phyloP scores from a whole-genome alignment of 2,113 vertebrate species.

The Oxyruncus cristatus region DNA sequence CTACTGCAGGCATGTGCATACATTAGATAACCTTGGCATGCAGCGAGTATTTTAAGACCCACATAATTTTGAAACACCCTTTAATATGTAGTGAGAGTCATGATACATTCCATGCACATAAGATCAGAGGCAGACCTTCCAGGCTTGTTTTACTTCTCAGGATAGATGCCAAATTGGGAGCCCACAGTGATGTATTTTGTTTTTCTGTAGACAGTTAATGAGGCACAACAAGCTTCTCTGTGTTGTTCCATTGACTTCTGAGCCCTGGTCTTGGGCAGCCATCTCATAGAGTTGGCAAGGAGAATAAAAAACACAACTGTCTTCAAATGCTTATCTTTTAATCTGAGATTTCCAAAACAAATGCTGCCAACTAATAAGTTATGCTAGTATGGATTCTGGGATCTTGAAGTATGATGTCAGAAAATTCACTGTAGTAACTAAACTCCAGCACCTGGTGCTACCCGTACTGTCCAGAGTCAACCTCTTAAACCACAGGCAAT shows the following conservation, averaged over 20 bases:
- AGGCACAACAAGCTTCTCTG: not conserved
- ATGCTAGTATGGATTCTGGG: not conserved
- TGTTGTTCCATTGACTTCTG: not conserved
- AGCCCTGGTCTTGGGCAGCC: not conserved
- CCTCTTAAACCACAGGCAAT: not conserved
- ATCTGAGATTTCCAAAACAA: not conserved
- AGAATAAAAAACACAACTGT: not conserved
- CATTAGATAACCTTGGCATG: constrained; percentile 16
- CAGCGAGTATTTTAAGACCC: constrained; percentile 39
- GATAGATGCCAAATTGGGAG: not conserved
- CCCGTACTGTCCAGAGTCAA: not conserved
- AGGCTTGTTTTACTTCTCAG: not conserved
- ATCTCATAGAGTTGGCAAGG: not conserved
- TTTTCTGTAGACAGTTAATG: not conserved
- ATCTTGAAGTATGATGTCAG: not conserved
- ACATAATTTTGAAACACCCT: constrained; percentile 10
- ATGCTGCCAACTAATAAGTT: not conserved
- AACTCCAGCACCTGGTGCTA: not conserved
- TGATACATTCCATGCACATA: constrained; percentile 25
- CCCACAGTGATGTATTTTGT: not conserved
- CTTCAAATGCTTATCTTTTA: not conserved
- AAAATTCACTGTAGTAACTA: not conserved
- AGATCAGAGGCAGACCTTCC: constrained; percentile 20
- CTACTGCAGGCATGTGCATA: not conserved
- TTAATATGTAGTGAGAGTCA: constrained; percentile 11